Evolutionary conservation across 2,797 vertebrate species (phyloP).

Genomic region (Oryzias sinensis): DNA sequence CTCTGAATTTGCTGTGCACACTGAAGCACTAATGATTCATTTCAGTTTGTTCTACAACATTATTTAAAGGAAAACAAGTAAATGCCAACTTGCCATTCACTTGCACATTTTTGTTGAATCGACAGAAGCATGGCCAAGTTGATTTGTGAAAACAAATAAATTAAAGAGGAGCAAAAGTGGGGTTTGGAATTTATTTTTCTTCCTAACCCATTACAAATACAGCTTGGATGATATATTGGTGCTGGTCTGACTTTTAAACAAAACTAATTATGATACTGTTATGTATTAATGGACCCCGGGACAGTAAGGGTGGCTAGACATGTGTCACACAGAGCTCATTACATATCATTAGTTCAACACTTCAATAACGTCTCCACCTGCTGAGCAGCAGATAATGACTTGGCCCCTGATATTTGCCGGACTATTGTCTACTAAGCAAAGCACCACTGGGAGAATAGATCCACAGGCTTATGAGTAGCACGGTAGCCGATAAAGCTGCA

Average conservation of each 20-base stretch:
- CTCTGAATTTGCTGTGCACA: conserved; percentile 68
- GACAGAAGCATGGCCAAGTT: background rate
- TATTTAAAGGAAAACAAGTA: conserved; percentile 37
- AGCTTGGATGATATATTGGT: conserved; percentile 64
- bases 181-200: no score
- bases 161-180: conserved; percentile 11
- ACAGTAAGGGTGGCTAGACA: conserved; percentile 72
- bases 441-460: conserved; percentile 61
- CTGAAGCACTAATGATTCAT: conserved; percentile 61
- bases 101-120: conserved; percentile 1
- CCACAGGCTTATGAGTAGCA: conserved; percentile 41
- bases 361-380: conserved; percentile 80
- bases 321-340: conserved; percentile 81
- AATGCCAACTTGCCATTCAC: no score
- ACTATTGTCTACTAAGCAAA: conserved; percentile 71
- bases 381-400: conserved; percentile 77
- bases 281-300: conserved; percentile 74
- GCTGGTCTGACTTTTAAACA: conserved; percentile 61
- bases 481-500: conserved; percentile 55
- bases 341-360: conserved; percentile 82
- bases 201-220: no score
- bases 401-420: conserved; percentile 75
- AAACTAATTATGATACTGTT: conserved; percentile 75
- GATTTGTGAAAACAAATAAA: conserved; percentile 20
- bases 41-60: conserved; percentile 48